Evolutionary conservation across 2,797 vertebrate genomes (phyloP).

Genomic region (Stomatorhinus walkeri): DNA sequence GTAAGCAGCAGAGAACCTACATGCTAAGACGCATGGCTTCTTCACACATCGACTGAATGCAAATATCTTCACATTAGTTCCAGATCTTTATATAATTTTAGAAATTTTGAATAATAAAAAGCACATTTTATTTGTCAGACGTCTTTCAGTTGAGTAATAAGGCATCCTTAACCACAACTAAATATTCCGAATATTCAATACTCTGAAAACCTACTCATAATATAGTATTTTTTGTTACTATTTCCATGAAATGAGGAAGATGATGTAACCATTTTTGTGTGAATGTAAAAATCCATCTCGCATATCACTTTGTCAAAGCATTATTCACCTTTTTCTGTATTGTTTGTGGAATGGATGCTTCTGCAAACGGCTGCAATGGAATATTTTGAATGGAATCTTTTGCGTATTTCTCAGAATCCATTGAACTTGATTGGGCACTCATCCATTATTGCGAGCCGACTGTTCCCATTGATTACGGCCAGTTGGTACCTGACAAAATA

Average conservation of each 20-base stretch:
- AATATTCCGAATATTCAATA: neutral
- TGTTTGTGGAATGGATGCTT: slow-evolving; percentile 35
- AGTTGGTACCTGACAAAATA: neutral
- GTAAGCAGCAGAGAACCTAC: neutral
- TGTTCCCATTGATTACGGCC: neutral
- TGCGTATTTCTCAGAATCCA: slow-evolving; percentile 1
- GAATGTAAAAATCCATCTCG: neutral
- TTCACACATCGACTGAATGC: neutral
- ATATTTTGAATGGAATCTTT: neutral
- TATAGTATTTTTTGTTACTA: neutral
- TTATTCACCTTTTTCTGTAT: slow-evolving; percentile 16
- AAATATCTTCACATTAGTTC: neutral
- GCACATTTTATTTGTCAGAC: neutral
- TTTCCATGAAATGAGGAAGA: neutral
- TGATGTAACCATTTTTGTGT: neutral
- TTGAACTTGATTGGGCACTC: neutral
- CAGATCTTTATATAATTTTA: neutral
- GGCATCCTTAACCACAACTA: neutral
- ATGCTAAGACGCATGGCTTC: neutral
- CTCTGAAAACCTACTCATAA: neutral
- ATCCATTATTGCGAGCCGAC: neutral
- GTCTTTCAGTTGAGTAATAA: neutral
- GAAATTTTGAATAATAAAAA: neutral
- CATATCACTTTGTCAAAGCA: slow-evolving; percentile 39
- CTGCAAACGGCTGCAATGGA: neutral